Base-by-base conservation (phyloP, 2,888 invertebrate species). In the Oscheius sp. region DNA sequence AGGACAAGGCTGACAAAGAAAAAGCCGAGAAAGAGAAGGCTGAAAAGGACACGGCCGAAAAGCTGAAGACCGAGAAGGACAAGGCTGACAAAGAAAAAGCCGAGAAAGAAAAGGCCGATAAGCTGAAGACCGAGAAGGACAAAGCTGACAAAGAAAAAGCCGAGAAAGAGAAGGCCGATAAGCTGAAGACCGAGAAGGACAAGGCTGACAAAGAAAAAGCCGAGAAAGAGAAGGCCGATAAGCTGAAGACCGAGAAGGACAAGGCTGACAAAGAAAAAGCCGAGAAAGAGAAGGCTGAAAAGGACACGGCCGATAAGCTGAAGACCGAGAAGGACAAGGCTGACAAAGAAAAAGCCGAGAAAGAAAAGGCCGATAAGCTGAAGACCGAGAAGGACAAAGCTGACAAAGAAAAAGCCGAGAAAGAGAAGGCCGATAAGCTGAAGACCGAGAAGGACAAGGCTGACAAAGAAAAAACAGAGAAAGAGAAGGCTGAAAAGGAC, bases 121-220 rank as follows among this genome's bases (percentile, higher is more conserved):
- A 51, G 51, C 30, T 22, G 47, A 47, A 47, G 47, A 9, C 20
- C 51, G 51, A 51, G 30, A 51, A 51, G 32, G 51, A 51, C n/a
- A 51, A 51, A 32, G 51, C 51, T n/a, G 51, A 51, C 30, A 51
- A 51, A 32, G 51, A 51, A 4, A 51, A 51, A 32, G 51, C 26
- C 3, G 51, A 28, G 3, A 51, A 47, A 12, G 47, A 47, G 2
- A 47, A 47, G 47, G 22, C 47, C 47, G 47, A 47, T 12, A 47
- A 47, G 47, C 5, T 5, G 2, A 47, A 51, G 30, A 12, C 20
- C 32, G 51, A 51, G 8, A 51, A 51, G 45, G 32, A 36, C 17
- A 65, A 66, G 67, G 49, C 66, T n/a, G 57, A 67, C 30, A 51
- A 51, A 32, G 51, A 51, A 3, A 51, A 51, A 32, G 51, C 33